Percentiles rank a stretch among this genome's conserved stretches.
phyloP scores from a whole-genome alignment of 1,140 invertebrate genomes.

The Protaetia brevitarsis region DNA sequence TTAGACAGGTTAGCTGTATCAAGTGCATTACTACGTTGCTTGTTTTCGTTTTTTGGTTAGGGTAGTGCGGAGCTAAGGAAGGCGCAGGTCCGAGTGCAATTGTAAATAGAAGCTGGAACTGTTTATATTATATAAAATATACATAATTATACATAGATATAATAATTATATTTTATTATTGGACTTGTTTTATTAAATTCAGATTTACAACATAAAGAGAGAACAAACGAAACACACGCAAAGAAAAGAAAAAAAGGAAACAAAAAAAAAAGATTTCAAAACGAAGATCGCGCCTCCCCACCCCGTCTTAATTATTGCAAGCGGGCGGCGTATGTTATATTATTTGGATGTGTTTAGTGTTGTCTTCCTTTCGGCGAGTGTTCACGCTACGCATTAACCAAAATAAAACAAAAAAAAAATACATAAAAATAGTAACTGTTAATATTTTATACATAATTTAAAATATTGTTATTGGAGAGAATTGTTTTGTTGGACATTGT shows the following conservation, averaged over 20 bases:
- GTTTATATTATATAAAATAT: constrained; percentile 45
- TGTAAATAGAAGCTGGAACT: constrained; percentile 46
- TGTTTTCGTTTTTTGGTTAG: constrained; percentile 46
- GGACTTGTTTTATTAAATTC: constrained; percentile 43
- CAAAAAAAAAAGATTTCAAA: neutral
- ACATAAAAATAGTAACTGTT: constrained; percentile 48
- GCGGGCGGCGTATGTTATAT: constrained; percentile 27
- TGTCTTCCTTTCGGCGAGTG: constrained; percentile 48
- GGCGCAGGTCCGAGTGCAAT: constrained; percentile 47
- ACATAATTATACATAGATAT: constrained; percentile 15
- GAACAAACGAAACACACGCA: neutral
- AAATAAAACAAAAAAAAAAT: constrained; percentile 38
- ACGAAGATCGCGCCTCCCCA: constrained; percentile 13
- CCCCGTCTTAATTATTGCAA: neutral
- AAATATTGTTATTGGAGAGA: constrained; percentile 49
- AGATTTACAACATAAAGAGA: constrained; percentile 19
- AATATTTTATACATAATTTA: constrained; percentile 53
- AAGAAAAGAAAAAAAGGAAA: constrained; percentile 17
- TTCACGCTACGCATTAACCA: constrained; percentile 49
- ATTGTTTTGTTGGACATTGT: constrained; percentile 51
- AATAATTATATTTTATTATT: constrained; percentile 46
- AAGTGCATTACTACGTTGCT: constrained; percentile 51
- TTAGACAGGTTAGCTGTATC: constrained; percentile 51
- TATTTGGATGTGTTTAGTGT: constrained; percentile 47
- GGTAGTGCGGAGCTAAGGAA: constrained; percentile 45